Conservation (phyloP, 1,140 invertebrate species). For the Bombus consobrinus region DNA sequence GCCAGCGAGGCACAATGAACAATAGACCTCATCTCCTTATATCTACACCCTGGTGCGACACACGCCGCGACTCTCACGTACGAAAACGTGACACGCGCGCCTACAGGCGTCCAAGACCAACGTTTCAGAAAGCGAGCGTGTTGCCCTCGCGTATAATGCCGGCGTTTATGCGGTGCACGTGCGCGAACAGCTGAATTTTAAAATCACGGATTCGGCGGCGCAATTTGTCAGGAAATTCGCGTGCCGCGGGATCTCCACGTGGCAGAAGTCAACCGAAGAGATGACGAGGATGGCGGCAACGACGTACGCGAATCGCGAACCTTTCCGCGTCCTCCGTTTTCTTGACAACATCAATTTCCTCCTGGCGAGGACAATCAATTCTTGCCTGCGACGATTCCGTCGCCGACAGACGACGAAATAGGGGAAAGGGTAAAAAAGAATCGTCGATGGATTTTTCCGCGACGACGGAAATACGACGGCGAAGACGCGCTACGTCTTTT, state of each 20-base stretch:
- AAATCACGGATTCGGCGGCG: slow-evolving; percentile 69
- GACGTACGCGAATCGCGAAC: slow-evolving; percentile 21
- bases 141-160: slow-evolving; percentile 47
- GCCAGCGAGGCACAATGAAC: slow-evolving; percentile 59
- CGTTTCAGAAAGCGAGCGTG: slow-evolving; percentile 1
- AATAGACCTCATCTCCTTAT: slow-evolving; percentile 56
- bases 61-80: slow-evolving; percentile 19
- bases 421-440: not conserved
- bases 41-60: slow-evolving; percentile 25
- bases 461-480: slow-evolving; percentile 31
- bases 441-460: slow-evolving; percentile 33
- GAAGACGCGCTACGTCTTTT: slow-evolving; percentile 14
- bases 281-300: not conserved
- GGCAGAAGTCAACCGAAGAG: slow-evolving; percentile 20
- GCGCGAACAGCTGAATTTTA: slow-evolving; percentile 76
- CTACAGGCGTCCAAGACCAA: not conserved
- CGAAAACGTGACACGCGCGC: slow-evolving; percentile 21
- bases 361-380: slow-evolving; percentile 51
- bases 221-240: slow-evolving; percentile 63
- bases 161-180: slow-evolving; percentile 74
- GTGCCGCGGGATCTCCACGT: slow-evolving; percentile 33
- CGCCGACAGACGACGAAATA: not conserved
- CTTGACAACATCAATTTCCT: slow-evolving; percentile 52
- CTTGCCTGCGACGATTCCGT: slow-evolving; percentile 8
- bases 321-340: not conserved